Base-by-base conservation (phyloP, 2,113 vertebrate genomes). In the Bubo scandiacus region DNA sequence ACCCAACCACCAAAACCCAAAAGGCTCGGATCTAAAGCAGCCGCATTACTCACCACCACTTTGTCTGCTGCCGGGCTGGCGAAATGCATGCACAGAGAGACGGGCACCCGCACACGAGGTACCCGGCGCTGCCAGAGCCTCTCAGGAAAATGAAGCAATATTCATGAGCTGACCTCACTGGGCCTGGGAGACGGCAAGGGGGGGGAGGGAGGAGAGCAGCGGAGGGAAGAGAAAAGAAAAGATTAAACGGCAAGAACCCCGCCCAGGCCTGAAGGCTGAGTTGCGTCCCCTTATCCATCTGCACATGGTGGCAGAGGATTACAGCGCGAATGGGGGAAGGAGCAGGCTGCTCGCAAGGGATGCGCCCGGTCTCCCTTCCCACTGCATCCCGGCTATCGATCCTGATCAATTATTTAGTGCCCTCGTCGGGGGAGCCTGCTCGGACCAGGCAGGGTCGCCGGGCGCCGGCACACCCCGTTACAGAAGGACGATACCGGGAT, bases 111-210 rank as follows among this genome's bases (percentile, higher is more conserved):
- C 90, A 38, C 90, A 68, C 68, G 85, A 81, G 93, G 97, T 94
- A 87, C 96, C 96, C 96, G 52, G 91, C 91, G 12, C 97, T 90
- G 96, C 92, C 96, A 75, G 92, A 96, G 94, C 85, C 87, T 88
- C 90, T 94, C 91, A 90, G 83, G 92, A 92, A 96, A 98, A 97
- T 95, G 97, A 97, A 90, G 96, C 55, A 68, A 57, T 96, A 96
- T 97, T 97, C 96, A 93, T 87, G 94, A 96, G 98, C 98, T 98
- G 98, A 98, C 97, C 97, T 98, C 98, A 98, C 95, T 22, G 58
- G 80, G 92, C 95, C 88, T 88, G 90, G 85, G 72, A 92, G 96
- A 91, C 19, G 90, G 91, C 32, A 70, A 71, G 12, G 42, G 25
- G 32, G 21, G 45, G 86, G 54, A 77, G 81, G 90, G 62, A 89